Conservation (phyloP, 2,888 invertebrate species). For the Argynnis bischoffii region DNA sequence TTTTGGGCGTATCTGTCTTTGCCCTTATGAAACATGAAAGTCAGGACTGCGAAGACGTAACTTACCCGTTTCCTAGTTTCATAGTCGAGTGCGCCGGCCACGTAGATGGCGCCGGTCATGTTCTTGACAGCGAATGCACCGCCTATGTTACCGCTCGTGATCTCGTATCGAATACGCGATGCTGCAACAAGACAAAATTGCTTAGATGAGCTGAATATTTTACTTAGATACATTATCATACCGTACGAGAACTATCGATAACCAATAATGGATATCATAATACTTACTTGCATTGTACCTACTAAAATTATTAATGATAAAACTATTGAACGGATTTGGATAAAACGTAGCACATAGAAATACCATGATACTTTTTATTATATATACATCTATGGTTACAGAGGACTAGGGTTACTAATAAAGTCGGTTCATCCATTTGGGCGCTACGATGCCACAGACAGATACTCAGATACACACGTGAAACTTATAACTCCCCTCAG, state of each 20-base stretch:
- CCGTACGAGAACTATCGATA: not conserved
- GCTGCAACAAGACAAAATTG: conserved; percentile 83
- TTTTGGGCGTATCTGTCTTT: not conserved
- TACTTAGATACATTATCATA: conserved; percentile 12
- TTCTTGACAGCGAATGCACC: conserved; percentile 99
- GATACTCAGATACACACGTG: too few relatives aligned
- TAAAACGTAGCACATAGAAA: too few relatives aligned
- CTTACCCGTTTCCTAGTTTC: conserved; percentile 97
- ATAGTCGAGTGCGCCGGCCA: conserved; percentile 98
- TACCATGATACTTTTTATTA: too few relatives aligned
- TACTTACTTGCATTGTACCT: too few relatives aligned
- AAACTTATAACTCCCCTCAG: too few relatives aligned
- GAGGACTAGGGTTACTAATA: too few relatives aligned
- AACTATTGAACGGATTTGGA: too few relatives aligned
- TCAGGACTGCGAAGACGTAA: conserved; percentile 28
- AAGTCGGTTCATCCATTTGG: too few relatives aligned
- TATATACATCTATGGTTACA: too few relatives aligned
- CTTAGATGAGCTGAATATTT: conserved; percentile 20
- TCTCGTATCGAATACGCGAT: conserved; percentile 99
- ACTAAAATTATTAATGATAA: too few relatives aligned
- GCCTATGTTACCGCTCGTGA: conserved; percentile 99
- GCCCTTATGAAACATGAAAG: conserved; percentile 11
- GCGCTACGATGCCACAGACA: too few relatives aligned
- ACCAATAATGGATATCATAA: too few relatives aligned
- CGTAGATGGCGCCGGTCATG: conserved; percentile 99